Base-by-base conservation (phyloP, 1,140 invertebrate genomes). In the Drosophila ficusphila region DNA sequence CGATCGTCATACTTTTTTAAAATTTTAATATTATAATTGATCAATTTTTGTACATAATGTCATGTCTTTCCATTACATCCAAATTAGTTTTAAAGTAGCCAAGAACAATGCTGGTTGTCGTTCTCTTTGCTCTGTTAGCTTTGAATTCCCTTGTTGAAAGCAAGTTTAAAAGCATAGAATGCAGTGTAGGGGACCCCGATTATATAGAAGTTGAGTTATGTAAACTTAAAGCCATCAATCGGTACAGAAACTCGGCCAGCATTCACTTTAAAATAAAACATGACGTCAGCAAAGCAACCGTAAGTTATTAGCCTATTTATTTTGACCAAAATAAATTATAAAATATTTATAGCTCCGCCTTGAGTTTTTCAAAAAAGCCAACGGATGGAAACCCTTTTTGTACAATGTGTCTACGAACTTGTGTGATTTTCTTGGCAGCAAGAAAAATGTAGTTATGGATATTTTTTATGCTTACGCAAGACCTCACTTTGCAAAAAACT, bases 341-440 rank as follows among this genome's bases (percentile, higher is more conserved):
- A 9, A 44, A 25, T 14, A 9, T 21, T 5, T 0, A 6, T 8
- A 56, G 39, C 1, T 33, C 12, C 53, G 53, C 39, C 3, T 56
- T 7, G 38, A 56, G 19, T 21, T 21, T 9, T 56, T 56, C 14
- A 56, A 56, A 34, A 25, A 39, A 4, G 38, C 29, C 4, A 56
- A 44, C 16, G 53, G 53, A 0, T 56, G 53, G 53, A 11, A 27
- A 3, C 53, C 53, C 0, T 56, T 56, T 8, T 23, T 56, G 2
- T 56, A 56, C 5, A 56, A 56, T 9, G n/a, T n/a, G n/a, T 42
- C 39, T 34, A 19, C 27, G 19, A 44, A 56, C 3, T 44, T 11
- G 27, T 56, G 53, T 12, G 18, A 27, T 3, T 56, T 44, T 16
- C n/a, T 36, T 0, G 9, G 8, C 14, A 36, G 16, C 16, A 6